These are phyloP conservation scores for Pelodiscus sinensis DNA, from an alignment of 2,113 vertebrate genomes.

Conservation along the genomic window DNA sequence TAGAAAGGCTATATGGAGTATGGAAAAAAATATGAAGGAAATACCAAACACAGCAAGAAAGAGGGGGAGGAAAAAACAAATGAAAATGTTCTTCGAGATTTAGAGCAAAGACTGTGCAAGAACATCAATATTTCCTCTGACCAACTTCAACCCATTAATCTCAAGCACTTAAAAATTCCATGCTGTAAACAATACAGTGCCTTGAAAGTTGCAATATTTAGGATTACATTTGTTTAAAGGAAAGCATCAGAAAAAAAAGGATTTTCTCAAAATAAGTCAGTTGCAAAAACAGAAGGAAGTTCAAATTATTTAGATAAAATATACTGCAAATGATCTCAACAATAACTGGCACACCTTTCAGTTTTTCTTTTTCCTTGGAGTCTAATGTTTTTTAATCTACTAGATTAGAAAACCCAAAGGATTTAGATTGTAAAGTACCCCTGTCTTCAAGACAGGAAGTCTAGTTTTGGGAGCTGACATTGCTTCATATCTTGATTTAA, in stretches of 20 bases:
- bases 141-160: neutral
- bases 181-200: neutral
- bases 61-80: too few relatives aligned
- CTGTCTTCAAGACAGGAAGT: constrained; percentile 34
- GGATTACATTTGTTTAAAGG: constrained; percentile 1
- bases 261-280: constrained; percentile 52
- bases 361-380: constrained; percentile 29
- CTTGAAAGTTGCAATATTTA: neutral
- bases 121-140: neutral
- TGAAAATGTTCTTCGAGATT: neutral
- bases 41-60: neutral
- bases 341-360: constrained; percentile 30
- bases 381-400: constrained; percentile 12
- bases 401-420: constrained; percentile 48
- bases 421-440: constrained; percentile 40
- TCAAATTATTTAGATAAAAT: constrained; percentile 47
- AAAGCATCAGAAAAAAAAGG: neutral
- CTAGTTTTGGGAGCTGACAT: constrained; percentile 29
- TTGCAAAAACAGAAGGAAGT: constrained; percentile 39
- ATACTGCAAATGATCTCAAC: constrained; percentile 24
- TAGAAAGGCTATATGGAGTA: neutral
- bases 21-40: neutral
- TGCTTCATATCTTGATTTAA: constrained; percentile 51
- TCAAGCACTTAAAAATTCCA: neutral
- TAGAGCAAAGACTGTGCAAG: neutral